Evolutionary conservation across 1,140 invertebrate species (phyloP).

Genomic region (Lineus longissimus): DNA sequence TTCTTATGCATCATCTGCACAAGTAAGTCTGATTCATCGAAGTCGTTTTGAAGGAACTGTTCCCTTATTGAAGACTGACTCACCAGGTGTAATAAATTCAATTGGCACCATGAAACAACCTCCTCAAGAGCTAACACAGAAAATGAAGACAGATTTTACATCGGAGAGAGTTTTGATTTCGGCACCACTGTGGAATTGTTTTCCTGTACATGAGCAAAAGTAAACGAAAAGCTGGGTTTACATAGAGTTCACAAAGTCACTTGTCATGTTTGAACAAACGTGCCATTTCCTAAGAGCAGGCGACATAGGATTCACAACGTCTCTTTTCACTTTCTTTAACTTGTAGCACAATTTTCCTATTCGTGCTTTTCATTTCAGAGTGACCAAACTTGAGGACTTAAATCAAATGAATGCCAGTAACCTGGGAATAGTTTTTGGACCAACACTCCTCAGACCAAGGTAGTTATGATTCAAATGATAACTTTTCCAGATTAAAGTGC

Average conservation of each 20-base stretch:
- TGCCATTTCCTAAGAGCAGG: too few relatives aligned
- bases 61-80: not conserved
- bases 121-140: too few relatives aligned
- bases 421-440: constrained; percentile 63
- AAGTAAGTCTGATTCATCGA: constrained; percentile 39
- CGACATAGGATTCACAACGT: too few relatives aligned
- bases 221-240: too few relatives aligned
- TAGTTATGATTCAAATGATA: constrained; percentile 25
- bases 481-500: too few relatives aligned
- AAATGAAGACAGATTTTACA: too few relatives aligned
- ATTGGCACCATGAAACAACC: not conserved
- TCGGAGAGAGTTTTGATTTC: too few relatives aligned
- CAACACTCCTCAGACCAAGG: constrained; percentile 59
- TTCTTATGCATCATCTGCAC: constrained; percentile 59
- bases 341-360: constrained; percentile 5
- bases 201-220: too few relatives aligned
- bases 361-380: constrained; percentile 27
- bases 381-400: constrained; percentile 47
- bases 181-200: too few relatives aligned
- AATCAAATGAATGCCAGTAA: constrained; percentile 64
- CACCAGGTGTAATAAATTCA: not conserved
- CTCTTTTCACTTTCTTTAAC: not conserved
- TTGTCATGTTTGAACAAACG: too few relatives aligned
- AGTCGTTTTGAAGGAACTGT: not conserved
- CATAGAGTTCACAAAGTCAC: too few relatives aligned